phyloP scores from a whole-genome alignment of 2,113 vertebrate species.

The Steatornis caripensis region DNA sequence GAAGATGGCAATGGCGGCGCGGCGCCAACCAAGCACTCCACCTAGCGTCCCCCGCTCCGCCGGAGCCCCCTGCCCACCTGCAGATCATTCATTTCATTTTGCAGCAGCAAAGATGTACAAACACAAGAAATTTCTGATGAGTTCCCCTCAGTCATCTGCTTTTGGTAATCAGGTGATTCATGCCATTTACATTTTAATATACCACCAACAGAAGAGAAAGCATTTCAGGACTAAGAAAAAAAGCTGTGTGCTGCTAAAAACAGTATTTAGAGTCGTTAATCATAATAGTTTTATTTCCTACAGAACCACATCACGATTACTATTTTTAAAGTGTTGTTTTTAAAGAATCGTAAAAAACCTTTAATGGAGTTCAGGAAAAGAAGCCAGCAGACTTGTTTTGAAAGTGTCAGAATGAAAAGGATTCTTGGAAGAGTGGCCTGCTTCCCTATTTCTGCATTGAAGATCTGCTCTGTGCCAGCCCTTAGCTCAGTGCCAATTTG shows the following conservation, averaged over 20 bases:
- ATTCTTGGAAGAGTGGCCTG: slow-evolving; percentile 20
- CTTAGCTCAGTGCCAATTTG: background rate
- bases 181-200: background rate
- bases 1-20: background rate
- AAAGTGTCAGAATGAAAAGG: slow-evolving; percentile 35
- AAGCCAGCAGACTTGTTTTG: slow-evolving; percentile 51
- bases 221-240: background rate
- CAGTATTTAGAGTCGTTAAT: background rate
- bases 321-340: slow-evolving; percentile 40
- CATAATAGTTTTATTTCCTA: slow-evolving; percentile 30
- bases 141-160: slow-evolving; percentile 12
- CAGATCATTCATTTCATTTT: background rate
- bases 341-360: slow-evolving; percentile 16
- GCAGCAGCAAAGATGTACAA: background rate
- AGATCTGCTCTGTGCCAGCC: background rate
- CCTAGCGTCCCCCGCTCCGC: background rate
- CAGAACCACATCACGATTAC: slow-evolving; percentile 5
- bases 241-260: background rate
- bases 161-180: slow-evolving; percentile 25
- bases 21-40: slow-evolving; percentile 25
- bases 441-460: background rate
- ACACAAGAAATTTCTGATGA: background rate
- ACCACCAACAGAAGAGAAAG: background rate
- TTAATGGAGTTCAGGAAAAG: background rate
- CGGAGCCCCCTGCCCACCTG: background rate